phyloP scores from a whole-genome alignment of 2,797 vertebrate species.

The Fistularia commersonii region DNA sequence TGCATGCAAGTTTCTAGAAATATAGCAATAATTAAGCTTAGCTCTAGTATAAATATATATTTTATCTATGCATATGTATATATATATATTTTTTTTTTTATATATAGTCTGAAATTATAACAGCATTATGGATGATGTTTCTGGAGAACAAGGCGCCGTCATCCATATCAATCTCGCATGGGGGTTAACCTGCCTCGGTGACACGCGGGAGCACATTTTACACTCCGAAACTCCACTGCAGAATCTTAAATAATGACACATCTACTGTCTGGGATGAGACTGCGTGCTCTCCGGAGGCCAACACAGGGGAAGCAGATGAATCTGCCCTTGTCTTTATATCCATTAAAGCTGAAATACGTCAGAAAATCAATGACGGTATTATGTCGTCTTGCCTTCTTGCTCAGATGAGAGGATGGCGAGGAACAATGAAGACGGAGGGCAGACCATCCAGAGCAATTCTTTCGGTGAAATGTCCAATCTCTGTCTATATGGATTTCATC shows the following conservation, averaged over 20 bases:
- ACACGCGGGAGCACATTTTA: slow-evolving; percentile 11
- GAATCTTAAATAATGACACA: background rate
- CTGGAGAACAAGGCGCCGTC: slow-evolving; percentile 11
- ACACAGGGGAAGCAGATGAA: slow-evolving; percentile 10
- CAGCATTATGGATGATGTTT: slow-evolving; percentile 10
- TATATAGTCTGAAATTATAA: slow-evolving; percentile 13
- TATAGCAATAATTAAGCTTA: too few species aligned
- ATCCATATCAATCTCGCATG: background rate
- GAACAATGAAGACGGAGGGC: slow-evolving; percentile 9
- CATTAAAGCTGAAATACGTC: slow-evolving; percentile 42
- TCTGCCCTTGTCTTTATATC: slow-evolving; percentile 34
- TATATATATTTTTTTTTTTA: too few species aligned
- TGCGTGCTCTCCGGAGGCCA: slow-evolving; percentile 4
- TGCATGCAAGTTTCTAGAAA: too few species aligned
- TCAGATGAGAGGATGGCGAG: slow-evolving; percentile 6
- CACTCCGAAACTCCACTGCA: background rate
- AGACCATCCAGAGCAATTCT: slow-evolving; percentile 1
- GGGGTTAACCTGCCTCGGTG: background rate
- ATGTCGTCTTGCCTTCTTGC: slow-evolving; percentile 7
- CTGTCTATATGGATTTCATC: slow-evolving; percentile 35
- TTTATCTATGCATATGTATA: too few species aligned
- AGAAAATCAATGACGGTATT: slow-evolving; percentile 34
- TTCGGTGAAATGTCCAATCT: slow-evolving; percentile 30
- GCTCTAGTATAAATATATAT: too few species aligned
- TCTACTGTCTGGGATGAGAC: background rate